Base-by-base conservation (phyloP, 2,888 invertebrate genomes). In the Melinaea marsaeus region DNA sequence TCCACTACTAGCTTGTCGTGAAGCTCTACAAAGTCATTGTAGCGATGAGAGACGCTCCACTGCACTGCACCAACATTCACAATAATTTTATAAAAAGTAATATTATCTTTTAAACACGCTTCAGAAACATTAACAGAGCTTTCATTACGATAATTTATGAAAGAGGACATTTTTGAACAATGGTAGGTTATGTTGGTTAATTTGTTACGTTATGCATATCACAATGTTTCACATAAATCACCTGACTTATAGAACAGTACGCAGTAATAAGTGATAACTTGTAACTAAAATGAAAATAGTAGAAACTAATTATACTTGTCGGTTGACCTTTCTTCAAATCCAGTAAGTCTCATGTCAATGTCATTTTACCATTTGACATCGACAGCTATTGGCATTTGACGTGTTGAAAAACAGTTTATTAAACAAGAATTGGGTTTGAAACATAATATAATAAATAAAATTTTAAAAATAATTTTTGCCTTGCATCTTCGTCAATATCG, bases 11-110 rank as follows among this genome's bases (percentile, higher is more conserved):
- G 90, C 78, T 94, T 94, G 60, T 96, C 95, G 82, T 98, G 96
- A 13, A 98, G 92, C 62, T 96, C 95, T 70, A 94, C 94, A 85
- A 98, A 99, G 75, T 98, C 97, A 79, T 94, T 96, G 89, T 97
- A 99, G 71, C 98, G 93, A 84, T 95, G 95, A 74, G 93, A 93
- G 7, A 98, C 95, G 70, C 92, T 93, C 99, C 98, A 99, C 66
- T 93, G 91, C 65, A 95, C 92, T 66, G 93, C 87, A n/a, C 93
- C 94, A 33, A 96, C 93, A 76, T 90, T 92, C 74, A 95, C 92
- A 76, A 91, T 89, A 69, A 96, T 95, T 76, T 93, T 92, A 79
- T 96, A 96, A 82, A 93, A 95, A 0, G 94, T 95, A 64, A 95
- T 92, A 74, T 92, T 93, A 61, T 94, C 93, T 68, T 92, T 91